Conservation (phyloP, 2,797 vertebrate species). For the Siniperca undulata region DNA sequence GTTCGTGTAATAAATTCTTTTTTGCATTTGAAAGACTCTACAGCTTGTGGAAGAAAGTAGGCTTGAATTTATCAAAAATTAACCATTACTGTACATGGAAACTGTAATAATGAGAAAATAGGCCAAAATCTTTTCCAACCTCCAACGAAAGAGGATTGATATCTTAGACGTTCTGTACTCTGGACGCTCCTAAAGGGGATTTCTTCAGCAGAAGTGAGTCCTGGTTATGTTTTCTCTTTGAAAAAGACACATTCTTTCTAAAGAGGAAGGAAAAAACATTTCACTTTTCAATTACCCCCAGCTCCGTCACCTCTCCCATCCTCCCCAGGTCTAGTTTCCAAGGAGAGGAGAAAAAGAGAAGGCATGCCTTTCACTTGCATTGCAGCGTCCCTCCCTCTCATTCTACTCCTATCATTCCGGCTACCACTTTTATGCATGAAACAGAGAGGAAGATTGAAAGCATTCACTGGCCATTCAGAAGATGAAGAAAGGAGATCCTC, state of each 20-base stretch:
- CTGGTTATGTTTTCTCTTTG: constrained; percentile 79
- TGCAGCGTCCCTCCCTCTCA: constrained; percentile 75
- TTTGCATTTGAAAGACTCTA: constrained; percentile 15
- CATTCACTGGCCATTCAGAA: constrained; percentile 99
- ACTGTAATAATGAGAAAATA: constrained; percentile 69
- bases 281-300: constrained; percentile 88
- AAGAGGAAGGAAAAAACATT: constrained; percentile 81
- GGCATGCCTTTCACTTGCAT: constrained; percentile 80
- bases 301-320: constrained; percentile 84
- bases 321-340: constrained; percentile 91
- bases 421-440: constrained; percentile 99
- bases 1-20: background rate
- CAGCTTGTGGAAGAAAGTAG: constrained; percentile 6
- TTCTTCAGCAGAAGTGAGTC: constrained; percentile 68
- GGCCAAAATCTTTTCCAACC: constrained; percentile 50
- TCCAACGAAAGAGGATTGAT: constrained; percentile 60
- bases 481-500: constrained; percentile 99
- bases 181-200: constrained; percentile 55
- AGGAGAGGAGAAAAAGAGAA: constrained; percentile 75
- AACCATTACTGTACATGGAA: constrained; percentile 39
- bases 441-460: constrained; percentile 99
- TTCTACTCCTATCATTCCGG: constrained; percentile 83
- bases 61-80: constrained; percentile 22
- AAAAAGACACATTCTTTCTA: constrained; percentile 82
- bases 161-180: constrained; percentile 57